These are phyloP conservation scores for Chaetodon trifascialis DNA, from an alignment of 2,113 vertebrate genomes.

Conservation along the genomic window DNA sequence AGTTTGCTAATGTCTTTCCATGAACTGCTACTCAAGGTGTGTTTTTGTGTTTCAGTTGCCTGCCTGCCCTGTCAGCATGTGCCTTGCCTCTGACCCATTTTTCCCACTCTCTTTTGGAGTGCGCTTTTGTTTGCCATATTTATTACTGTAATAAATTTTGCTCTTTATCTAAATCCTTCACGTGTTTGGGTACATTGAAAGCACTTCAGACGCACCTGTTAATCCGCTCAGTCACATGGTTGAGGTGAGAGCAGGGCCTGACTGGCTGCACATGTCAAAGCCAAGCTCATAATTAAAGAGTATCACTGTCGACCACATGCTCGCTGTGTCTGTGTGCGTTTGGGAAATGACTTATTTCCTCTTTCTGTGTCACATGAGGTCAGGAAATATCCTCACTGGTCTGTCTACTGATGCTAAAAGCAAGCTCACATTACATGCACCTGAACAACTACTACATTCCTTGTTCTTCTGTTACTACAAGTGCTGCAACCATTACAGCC, in stretches of 20 bases:
- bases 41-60: too few relatives aligned
- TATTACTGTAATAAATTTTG: too few relatives aligned
- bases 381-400: background rate
- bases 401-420: background rate
- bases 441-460: background rate
- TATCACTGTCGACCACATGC: constrained; percentile 2
- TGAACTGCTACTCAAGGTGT: too few relatives aligned
- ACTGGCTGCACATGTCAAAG: background rate
- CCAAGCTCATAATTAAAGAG: background rate
- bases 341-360: constrained; percentile 38
- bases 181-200: background rate
- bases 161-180: background rate
- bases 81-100: too few relatives aligned
- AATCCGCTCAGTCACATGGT: background rate
- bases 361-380: constrained; percentile 46
- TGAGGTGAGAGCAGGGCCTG: background rate
- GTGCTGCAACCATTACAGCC: background rate
- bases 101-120: too few relatives aligned
- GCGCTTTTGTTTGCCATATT: too few relatives aligned
- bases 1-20: too few relatives aligned
- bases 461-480: background rate
- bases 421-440: background rate
- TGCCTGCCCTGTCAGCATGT: too few relatives aligned
- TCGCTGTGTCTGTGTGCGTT: background rate
- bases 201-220: background rate